A percentile compares a stretch with the other conserved stretches of the same genome.
phyloP scores from a whole-genome alignment of 2,888 invertebrate species.

The Dryobotodes eremita region DNA sequence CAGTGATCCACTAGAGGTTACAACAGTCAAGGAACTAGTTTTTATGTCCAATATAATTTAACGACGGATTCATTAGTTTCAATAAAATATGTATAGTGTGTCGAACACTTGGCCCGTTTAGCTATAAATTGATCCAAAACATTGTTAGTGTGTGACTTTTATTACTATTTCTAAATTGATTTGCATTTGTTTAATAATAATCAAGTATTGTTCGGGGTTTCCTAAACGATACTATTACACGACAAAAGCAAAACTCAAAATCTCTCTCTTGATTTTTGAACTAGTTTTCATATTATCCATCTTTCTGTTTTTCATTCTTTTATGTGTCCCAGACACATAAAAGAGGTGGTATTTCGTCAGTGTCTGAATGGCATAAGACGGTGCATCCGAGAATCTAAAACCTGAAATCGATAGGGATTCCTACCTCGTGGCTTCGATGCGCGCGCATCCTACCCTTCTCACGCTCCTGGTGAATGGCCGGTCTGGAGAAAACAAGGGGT shows the following conservation, averaged over 20 bases:
- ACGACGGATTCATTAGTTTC: conserved; percentile 30
- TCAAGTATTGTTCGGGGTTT: neutral
- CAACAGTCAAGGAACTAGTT: conserved; percentile 3
- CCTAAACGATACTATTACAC: neutral
- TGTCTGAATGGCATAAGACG: conserved; percentile 74
- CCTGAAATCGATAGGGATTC: conserved; percentile 84
- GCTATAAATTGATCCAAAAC: conserved; percentile 43
- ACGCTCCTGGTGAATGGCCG: conserved; percentile 86
- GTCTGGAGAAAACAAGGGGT: conserved; percentile 80
- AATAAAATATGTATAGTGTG: conserved; percentile 34
- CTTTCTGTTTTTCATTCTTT: neutral
- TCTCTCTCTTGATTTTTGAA: neutral
- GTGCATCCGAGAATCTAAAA: conserved; percentile 75
- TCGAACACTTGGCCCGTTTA: conserved; percentile 1
- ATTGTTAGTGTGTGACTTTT: conserved; percentile 35
- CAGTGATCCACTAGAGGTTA: neutral
- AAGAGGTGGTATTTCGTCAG: conserved; percentile 27
- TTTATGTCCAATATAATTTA: conserved; percentile 29
- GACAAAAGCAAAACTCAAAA: neutral
- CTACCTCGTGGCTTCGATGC: conserved; percentile 81
- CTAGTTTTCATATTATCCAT: neutral
- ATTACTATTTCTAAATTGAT: conserved; percentile 28
- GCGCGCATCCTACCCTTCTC: conserved; percentile 85
- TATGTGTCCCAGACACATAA: conserved; percentile 28
- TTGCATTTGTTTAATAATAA: conserved; percentile 2